Conservation (phyloP, 2,113 vertebrate species). For the Pomatorhinus ruficollis region DNA sequence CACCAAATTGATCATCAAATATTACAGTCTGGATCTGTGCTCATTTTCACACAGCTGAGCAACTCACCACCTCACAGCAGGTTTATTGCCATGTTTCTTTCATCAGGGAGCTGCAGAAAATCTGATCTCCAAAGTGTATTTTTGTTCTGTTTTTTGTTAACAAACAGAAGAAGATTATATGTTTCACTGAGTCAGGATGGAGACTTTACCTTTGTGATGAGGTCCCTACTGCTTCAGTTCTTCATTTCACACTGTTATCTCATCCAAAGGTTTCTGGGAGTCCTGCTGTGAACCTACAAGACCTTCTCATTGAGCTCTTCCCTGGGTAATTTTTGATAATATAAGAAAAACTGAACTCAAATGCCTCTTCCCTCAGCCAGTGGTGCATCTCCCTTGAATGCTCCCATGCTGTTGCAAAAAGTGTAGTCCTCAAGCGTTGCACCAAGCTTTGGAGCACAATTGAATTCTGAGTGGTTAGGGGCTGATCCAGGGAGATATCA, state of each 20-base stretch:
- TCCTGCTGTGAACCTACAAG: slow-evolving; percentile 7
- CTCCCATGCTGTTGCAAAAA: background rate
- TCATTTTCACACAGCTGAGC: background rate
- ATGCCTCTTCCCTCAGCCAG: background rate
- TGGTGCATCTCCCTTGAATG: background rate
- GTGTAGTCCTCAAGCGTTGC: background rate
- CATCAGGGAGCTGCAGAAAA: background rate
- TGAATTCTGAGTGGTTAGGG: background rate
- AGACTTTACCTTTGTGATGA: background rate
- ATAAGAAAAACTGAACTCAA: background rate
- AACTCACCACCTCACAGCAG: background rate
- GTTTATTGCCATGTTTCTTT: background rate
- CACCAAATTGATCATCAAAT: slow-evolving; percentile 27
- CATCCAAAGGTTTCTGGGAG: background rate
- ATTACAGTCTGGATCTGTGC: background rate
- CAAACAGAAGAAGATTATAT: slow-evolving; percentile 29
- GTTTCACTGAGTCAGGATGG: slow-evolving; percentile 19
- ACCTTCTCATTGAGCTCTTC: background rate
- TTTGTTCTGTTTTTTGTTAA: slow-evolving; percentile 18
- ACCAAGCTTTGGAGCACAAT: background rate
- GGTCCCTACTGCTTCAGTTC: slow-evolving; percentile 8
- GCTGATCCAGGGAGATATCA: background rate
- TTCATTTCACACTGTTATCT: background rate
- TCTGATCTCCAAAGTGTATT: background rate
- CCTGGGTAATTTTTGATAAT: slow-evolving; percentile 26